Evolutionary conservation across 2,888 invertebrate species (phyloP).

Genomic region (Thera obeliscata): DNA sequence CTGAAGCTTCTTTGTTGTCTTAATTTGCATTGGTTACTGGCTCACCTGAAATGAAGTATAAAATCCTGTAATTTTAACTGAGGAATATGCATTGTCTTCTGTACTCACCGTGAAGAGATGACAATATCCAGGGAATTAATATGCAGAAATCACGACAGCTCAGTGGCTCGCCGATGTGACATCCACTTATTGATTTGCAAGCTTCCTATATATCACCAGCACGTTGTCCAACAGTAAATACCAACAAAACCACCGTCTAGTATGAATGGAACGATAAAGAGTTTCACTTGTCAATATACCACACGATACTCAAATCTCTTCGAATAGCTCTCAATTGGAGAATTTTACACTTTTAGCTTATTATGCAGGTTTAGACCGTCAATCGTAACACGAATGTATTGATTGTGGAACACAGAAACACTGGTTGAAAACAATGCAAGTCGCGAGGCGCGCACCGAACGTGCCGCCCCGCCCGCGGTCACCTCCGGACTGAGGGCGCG

Average conservation of each 20-base stretch:
- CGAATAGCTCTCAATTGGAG: constrained; percentile 33
- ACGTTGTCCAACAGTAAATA: constrained; percentile 68
- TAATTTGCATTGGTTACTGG: constrained; percentile 26
- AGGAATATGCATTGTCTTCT: constrained; percentile 19
- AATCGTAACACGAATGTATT: constrained; percentile 68
- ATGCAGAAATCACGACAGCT: constrained; percentile 72
- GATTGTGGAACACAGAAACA: constrained; percentile 68
- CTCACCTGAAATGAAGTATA: constrained; percentile 30
- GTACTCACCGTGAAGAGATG: constrained; percentile 68
- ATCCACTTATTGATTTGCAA: constrained; percentile 80
- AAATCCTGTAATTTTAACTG: constrained; percentile 9
- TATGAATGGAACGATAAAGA: constrained; percentile 70
- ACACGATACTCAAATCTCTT: constrained; percentile 57
- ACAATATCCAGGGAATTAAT: constrained; percentile 74
- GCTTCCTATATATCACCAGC: constrained; percentile 71
- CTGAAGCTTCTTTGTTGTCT: constrained; percentile 23
- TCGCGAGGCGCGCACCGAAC: constrained; percentile 81
- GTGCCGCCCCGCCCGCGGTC: constrained; percentile 83
- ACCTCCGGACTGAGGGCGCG: constrained; percentile 66
- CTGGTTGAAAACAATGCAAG: constrained; percentile 78
- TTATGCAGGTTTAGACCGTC: constrained; percentile 62
- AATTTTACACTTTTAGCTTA: constrained; percentile 20
- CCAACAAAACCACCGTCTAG: constrained; percentile 66
- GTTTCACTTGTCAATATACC: constrained; percentile 80
- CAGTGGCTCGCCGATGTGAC: constrained; percentile 61